phyloP scores from a whole-genome alignment of 2,888 invertebrate genomes.

The Helicoverpa assulta region DNA sequence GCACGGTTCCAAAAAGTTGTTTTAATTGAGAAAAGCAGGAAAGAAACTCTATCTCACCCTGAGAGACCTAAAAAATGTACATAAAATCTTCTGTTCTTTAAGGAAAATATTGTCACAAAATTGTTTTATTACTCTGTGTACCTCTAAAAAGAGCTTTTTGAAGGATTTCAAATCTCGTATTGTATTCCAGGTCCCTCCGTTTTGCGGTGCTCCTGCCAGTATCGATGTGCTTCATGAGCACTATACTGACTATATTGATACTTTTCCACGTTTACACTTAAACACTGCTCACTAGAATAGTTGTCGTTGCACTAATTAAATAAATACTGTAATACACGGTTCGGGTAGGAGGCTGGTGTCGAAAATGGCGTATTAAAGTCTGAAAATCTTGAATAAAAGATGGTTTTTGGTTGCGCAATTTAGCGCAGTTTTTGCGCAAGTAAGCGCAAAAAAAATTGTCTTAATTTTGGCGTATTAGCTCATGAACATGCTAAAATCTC shows the following conservation, averaged over 20 bases:
- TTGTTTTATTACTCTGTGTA: too few relatives aligned
- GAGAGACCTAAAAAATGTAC: too few relatives aligned
- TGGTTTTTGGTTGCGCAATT: neutral
- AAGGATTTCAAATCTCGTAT: neutral
- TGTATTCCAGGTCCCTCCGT: conserved; percentile 90
- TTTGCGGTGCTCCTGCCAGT: conserved; percentile 93
- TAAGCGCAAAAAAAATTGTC: neutral
- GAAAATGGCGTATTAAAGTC: neutral
- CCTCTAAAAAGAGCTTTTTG: too few relatives aligned
- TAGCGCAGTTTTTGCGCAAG: neutral
- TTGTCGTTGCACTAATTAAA: conserved; percentile 50
- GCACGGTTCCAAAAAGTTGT: too few relatives aligned
- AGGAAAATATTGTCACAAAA: too few relatives aligned
- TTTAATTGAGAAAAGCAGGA: too few relatives aligned
- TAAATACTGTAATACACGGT: conserved; percentile 40
- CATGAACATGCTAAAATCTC: too few relatives aligned
- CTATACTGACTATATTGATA: conserved; percentile 93
- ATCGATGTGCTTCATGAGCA: conserved; percentile 93
- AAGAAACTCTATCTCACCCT: too few relatives aligned
- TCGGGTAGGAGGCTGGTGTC: conserved; percentile 55
- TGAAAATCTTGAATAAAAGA: neutral
- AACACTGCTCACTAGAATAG: conserved; percentile 65
- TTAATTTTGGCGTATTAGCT: too few relatives aligned
- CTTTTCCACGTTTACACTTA: conserved; percentile 92
- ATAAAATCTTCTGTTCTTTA: too few relatives aligned